Evolutionary conservation across 2,113 vertebrate genomes (phyloP).

Genomic region (Bombycilla garrulus): DNA sequence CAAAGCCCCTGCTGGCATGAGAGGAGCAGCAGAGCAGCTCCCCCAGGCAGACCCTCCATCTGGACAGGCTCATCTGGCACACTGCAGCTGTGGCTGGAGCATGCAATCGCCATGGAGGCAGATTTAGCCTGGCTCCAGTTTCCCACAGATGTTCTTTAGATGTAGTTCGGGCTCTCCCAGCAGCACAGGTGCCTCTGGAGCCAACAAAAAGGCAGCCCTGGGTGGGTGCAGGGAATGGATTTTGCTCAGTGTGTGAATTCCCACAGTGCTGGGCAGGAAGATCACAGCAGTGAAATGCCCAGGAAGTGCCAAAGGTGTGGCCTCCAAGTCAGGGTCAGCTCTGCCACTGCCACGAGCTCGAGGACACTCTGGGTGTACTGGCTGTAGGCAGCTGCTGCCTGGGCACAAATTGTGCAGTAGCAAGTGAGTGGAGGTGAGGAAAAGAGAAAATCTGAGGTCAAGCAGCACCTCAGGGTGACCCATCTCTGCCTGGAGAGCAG

Average conservation of each 20-base stretch:
- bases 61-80: background rate
- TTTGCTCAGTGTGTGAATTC: constrained; percentile 35
- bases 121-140: background rate
- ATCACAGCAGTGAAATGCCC: background rate
- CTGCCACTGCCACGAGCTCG: rapidly evolving
- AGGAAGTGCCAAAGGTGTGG: background rate
- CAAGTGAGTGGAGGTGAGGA: background rate
- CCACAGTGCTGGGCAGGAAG: background rate
- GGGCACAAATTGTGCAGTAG: background rate
- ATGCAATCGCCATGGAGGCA: background rate
- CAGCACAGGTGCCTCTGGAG: background rate
- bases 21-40: background rate
- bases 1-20: background rate
- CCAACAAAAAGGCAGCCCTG: background rate
- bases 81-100: background rate
- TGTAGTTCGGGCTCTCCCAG: background rate
- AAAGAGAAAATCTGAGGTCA: background rate
- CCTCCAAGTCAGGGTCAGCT: background rate
- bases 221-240: background rate
- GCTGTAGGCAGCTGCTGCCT: constrained; percentile 1
- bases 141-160: background rate
- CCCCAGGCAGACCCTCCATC: background rate
- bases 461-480: background rate
- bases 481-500: background rate
- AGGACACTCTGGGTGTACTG: background rate